These are phyloP conservation scores for Noctua janthe DNA, from an alignment of 2,888 invertebrate species.

Conservation along the genomic window DNA sequence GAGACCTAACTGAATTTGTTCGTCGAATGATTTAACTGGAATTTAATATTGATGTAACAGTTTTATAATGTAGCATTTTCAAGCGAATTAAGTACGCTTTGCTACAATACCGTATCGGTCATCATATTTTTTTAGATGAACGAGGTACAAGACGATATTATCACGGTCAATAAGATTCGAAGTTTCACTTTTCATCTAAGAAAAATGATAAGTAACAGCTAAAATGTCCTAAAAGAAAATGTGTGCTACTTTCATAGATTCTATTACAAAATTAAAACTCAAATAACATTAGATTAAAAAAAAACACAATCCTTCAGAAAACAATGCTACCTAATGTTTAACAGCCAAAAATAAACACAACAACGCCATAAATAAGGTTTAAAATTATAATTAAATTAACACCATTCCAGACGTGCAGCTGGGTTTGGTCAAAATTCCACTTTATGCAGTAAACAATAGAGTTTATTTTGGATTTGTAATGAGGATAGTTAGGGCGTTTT, in stretches of 20 bases:
- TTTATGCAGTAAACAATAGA: not conserved
- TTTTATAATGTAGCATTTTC: not conserved
- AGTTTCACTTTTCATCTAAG: not conserved
- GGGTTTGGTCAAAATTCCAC: slow-evolving; percentile 8
- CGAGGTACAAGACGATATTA: not conserved
- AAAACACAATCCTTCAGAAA: slow-evolving; percentile 16
- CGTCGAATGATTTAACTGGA: not conserved
- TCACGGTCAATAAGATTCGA: too few relatives aligned
- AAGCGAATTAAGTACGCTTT: not conserved
- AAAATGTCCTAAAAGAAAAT: not conserved
- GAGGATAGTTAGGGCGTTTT: slow-evolving; percentile 48
- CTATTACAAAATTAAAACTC: not conserved
- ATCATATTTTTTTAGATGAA: not conserved
- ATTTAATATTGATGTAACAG: slow-evolving; percentile 3
- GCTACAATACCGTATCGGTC: not conserved
- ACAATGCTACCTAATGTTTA: slow-evolving; percentile 27
- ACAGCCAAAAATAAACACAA: slow-evolving; percentile 38
- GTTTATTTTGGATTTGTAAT: slow-evolving; percentile 25
- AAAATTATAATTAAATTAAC: slow-evolving; percentile 49
- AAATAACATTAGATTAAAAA: slow-evolving; percentile 20
- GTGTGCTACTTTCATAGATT: not conserved
- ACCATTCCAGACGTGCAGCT: slow-evolving; percentile 14
- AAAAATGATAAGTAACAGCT: not conserved
- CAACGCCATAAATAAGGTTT: slow-evolving; percentile 43
- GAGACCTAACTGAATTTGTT: slow-evolving; percentile 9